Base-by-base conservation (phyloP, 2,888 invertebrate species). In the Mesochorus sp. region DNA sequence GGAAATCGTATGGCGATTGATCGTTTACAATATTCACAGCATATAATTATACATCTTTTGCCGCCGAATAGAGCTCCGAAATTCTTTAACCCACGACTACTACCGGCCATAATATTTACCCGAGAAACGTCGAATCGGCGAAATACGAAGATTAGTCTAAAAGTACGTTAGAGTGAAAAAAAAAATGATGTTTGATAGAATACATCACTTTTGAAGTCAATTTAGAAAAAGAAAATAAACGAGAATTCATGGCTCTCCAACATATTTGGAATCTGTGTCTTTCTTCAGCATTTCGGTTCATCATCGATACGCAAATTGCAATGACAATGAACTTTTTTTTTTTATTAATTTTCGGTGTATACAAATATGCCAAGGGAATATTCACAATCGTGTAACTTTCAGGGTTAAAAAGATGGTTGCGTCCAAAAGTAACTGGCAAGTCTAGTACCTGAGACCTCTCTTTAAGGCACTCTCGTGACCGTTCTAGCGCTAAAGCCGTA, bases 11-110 rank as follows among this genome's bases (percentile, higher is more conserved):
- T 17, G 42, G 14, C 17, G 62, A 62, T 55, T 62, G 39, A 72
- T 72, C 71, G 71, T 72, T 72, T 62, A 72, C 71, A 44, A 62
- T 72, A 72, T 72, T 44, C 24, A 62, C 49, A 17, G 31, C 53
- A 21, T 42, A 12, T 42, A 42, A 49, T 24, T 42, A 39, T 61
- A 47, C 19, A n/a, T n/a, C n/a, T n/a, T n/a, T n/a, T n/a, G n/a
- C 39, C n/a, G 17, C 64, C 6, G 1, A n/a, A 42, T 42, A 12
- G n/a, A 17, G 24, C 39, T 44, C 6, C 5, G 6, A 31, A 34
- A 64, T 64, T 64, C 64, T 64, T 49, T 28, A 34, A 49, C 31
- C 64, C 17, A n/a, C 61, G n/a, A n/a, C n/a, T n/a, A n/a, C 19
- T 47, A 49, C 14, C 8, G 31, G 31, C 34, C 49, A 64, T 21